Conservation (phyloP, 2,888 invertebrate genomes). For the Lysandra bellargus region DNA sequence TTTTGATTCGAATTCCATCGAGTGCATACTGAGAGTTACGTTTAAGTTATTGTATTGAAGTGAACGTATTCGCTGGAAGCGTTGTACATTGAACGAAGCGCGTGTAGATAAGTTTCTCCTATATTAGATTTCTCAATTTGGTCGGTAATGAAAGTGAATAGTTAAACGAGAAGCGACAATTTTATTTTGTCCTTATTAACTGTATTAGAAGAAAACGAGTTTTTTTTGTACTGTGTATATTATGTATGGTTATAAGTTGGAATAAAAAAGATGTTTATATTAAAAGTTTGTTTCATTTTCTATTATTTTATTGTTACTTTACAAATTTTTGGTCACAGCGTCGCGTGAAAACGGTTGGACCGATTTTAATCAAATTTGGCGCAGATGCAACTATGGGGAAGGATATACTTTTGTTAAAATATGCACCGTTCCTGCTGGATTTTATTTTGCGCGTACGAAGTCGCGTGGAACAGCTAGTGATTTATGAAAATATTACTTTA, state of each 20-base stretch:
- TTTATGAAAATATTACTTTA: too few relatives aligned
- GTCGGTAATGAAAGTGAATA: slow-evolving; percentile 70
- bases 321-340: too few relatives aligned
- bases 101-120: slow-evolving; percentile 80
- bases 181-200: slow-evolving; percentile 78
- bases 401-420: background rate
- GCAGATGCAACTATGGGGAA: too few relatives aligned
- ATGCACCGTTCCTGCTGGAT: too few relatives aligned
- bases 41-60: slow-evolving; percentile 78
- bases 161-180: slow-evolving; percentile 73
- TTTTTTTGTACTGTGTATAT: slow-evolving; percentile 92
- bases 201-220: slow-evolving; percentile 80
- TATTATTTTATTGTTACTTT: background rate
- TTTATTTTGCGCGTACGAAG: too few relatives aligned
- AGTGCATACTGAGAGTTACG: slow-evolving; percentile 79
- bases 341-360: too few relatives aligned
- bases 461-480: too few relatives aligned
- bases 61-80: slow-evolving; percentile 78
- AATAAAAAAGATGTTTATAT: slow-evolving; percentile 81
- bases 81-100: slow-evolving; percentile 75
- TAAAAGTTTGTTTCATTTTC: slow-evolving; percentile 59
- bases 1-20: slow-evolving; percentile 79
- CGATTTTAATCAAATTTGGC: too few relatives aligned
- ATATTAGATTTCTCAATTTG: slow-evolving; percentile 77
- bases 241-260: slow-evolving; percentile 88